Evolutionary conservation across 2,888 invertebrate species (phyloP).

Genomic region (Eupithecia centaureata): DNA sequence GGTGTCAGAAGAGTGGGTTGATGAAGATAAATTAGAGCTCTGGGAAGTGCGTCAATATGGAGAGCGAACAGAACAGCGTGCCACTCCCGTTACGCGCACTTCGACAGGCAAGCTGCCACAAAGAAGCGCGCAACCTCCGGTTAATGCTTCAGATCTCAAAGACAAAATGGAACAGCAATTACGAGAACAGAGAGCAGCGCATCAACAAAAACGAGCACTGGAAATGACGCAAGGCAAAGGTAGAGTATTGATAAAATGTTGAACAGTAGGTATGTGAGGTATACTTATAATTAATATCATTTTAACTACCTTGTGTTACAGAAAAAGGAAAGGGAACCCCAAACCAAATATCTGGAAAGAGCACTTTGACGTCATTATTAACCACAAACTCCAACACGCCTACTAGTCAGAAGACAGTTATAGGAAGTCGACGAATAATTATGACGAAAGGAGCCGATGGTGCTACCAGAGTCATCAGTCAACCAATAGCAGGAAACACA

Average conservation of each 20-base stretch:
- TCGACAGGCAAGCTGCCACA: slow-evolving; percentile 88
- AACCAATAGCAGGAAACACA: slow-evolving; percentile 74
- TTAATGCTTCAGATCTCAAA: slow-evolving; percentile 89
- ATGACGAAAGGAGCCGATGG: slow-evolving; percentile 91
- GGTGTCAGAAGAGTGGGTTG: slow-evolving; percentile 97
- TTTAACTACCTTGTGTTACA: slow-evolving; percentile 59
- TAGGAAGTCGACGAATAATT: slow-evolving; percentile 87
- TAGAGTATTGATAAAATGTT: slow-evolving; percentile 2
- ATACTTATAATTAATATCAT: neutral
- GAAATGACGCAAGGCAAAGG: slow-evolving; percentile 86
- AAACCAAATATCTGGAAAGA: slow-evolving; percentile 84
- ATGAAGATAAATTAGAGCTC: slow-evolving; percentile 96
- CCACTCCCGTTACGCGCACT: slow-evolving; percentile 91
- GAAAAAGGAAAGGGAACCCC: slow-evolving; percentile 74
- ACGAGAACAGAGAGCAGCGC: slow-evolving; percentile 93
- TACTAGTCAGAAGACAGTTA: slow-evolving; percentile 86
- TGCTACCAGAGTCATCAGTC: slow-evolving; percentile 86
- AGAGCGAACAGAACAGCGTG: slow-evolving; percentile 89
- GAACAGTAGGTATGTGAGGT: neutral
- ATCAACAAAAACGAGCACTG: slow-evolving; percentile 92
- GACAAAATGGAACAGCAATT: slow-evolving; percentile 97
- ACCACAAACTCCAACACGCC: slow-evolving; percentile 79
- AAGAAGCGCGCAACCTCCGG: slow-evolving; percentile 78
- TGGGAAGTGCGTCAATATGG: slow-evolving; percentile 98
- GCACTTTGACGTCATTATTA: slow-evolving; percentile 87